phyloP scores from a whole-genome alignment of 2,888 invertebrate genomes.

The Calliscelio sp. region DNA sequence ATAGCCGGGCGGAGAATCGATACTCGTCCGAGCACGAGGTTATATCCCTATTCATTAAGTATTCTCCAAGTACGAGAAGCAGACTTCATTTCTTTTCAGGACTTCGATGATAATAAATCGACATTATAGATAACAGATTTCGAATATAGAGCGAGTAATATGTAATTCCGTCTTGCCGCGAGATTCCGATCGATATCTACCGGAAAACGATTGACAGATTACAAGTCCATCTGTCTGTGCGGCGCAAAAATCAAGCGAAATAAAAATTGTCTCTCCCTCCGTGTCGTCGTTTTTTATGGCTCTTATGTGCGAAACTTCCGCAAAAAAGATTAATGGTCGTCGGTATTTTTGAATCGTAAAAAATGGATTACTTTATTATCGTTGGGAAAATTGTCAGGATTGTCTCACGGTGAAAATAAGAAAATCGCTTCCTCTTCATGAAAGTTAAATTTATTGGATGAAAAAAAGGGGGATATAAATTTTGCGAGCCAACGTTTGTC shows the following conservation, averaged over 20 bases:
- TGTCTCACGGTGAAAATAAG: neutral
- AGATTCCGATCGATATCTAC: slow-evolving; percentile 34
- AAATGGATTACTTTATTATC: slow-evolving; percentile 14
- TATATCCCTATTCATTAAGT: slow-evolving; percentile 59
- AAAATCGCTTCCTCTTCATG: neutral
- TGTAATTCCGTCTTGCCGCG: slow-evolving; percentile 30
- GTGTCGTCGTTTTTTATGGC: neutral
- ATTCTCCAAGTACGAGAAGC: slow-evolving; percentile 48
- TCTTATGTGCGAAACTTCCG: neutral
- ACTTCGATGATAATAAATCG: slow-evolving; percentile 50
- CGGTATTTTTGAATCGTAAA: slow-evolving; percentile 15
- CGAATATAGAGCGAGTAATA: slow-evolving; percentile 35
- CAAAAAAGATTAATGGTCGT: slow-evolving; percentile 3
- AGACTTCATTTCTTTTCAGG: slow-evolving; percentile 40
- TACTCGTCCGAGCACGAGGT: slow-evolving; percentile 32
- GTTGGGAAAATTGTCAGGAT: neutral
- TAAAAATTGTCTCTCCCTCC: neutral
- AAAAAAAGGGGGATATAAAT: neutral
- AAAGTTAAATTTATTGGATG: neutral
- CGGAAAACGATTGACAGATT: slow-evolving; percentile 34
- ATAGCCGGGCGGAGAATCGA: slow-evolving; percentile 39
- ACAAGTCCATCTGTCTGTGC: slow-evolving; percentile 15
- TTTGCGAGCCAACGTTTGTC: neutral
- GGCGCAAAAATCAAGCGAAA: neutral
- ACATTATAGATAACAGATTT: slow-evolving; percentile 46